phyloP scores from a whole-genome alignment of 2,888 invertebrate genomes.

The Acleris laterana region DNA sequence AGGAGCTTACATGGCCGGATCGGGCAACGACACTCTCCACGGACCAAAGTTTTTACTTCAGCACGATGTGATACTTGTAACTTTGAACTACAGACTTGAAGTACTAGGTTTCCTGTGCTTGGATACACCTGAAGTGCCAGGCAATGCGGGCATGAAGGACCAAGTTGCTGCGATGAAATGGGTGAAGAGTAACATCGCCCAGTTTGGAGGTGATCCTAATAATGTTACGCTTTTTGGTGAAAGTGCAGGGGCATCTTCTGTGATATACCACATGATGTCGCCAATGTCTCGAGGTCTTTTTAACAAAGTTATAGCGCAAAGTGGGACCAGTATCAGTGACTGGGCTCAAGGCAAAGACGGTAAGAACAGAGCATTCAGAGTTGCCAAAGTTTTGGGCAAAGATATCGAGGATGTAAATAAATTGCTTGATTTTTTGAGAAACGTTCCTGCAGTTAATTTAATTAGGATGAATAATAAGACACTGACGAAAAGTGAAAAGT shows the following conservation, averaged over 20 bases:
- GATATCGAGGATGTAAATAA: slow-evolving; percentile 41
- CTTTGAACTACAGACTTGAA: slow-evolving; percentile 52
- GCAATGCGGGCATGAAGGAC: slow-evolving; percentile 49
- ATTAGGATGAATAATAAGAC: slow-evolving; percentile 37
- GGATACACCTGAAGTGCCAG: slow-evolving; percentile 44
- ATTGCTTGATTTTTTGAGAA: slow-evolving; percentile 41
- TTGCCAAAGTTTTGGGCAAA: slow-evolving; percentile 43
- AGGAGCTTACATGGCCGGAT: slow-evolving; percentile 50
- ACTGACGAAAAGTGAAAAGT: slow-evolving; percentile 38
- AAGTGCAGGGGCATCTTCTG: slow-evolving; percentile 52
- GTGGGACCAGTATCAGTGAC: slow-evolving; percentile 43
- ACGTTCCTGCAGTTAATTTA: slow-evolving; percentile 40
- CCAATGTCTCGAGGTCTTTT: slow-evolving; percentile 51
- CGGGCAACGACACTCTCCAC: slow-evolving; percentile 44
- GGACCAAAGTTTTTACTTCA: slow-evolving; percentile 54
- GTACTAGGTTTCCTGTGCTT: slow-evolving; percentile 45
- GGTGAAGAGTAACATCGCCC: slow-evolving; percentile 41
- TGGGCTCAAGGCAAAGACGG: slow-evolving; percentile 40
- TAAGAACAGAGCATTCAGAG: slow-evolving; percentile 40
- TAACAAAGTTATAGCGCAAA: slow-evolving; percentile 48
- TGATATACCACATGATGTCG: slow-evolving; percentile 52
- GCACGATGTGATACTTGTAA: slow-evolving; percentile 53
- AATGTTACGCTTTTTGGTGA: slow-evolving; percentile 51
- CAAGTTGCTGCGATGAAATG: slow-evolving; percentile 44
- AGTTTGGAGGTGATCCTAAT: slow-evolving; percentile 42